phyloP scores from a whole-genome alignment of 2,113 vertebrate genomes.

The Ibidorhyncha struthersii region DNA sequence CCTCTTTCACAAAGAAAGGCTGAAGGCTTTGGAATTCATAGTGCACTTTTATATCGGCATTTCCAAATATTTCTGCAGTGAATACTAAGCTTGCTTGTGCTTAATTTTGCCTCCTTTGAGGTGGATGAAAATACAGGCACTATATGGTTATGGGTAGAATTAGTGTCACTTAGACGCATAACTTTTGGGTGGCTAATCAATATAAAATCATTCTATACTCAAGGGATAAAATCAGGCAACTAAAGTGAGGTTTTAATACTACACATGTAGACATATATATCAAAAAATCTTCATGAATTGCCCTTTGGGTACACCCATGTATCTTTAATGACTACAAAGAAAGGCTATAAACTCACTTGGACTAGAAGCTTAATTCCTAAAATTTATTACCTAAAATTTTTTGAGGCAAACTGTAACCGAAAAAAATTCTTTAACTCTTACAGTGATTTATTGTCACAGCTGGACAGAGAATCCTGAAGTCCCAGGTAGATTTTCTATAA shows the following conservation, averaged over 20 bases:
- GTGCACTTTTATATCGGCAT: not conserved
- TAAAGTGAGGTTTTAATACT: not conserved
- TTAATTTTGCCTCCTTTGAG: not conserved
- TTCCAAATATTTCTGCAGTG: not conserved
- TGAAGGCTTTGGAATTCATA: not conserved
- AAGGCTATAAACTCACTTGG: not conserved
- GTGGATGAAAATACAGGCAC: not conserved
- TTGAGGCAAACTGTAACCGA: not conserved
- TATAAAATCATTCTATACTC: not conserved
- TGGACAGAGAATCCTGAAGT: not conserved
- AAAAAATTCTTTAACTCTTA: not conserved
- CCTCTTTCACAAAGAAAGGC: not conserved
- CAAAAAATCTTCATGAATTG: not conserved
- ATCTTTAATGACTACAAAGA: not conserved
- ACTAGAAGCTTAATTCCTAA: not conserved
- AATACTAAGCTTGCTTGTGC: not conserved
- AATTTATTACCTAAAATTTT: not conserved
- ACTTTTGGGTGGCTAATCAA: not conserved
- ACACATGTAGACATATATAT: not conserved
- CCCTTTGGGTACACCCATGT: not conserved
- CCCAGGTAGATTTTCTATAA: not conserved
- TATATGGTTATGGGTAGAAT: not conserved
- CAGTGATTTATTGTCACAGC: not conserved
- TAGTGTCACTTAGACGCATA: fast-evolving
- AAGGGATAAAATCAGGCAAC: not conserved